Evolutionary conservation across 1,140 invertebrate genomes (phyloP).

Genomic region (Phthorimaea operculella): DNA sequence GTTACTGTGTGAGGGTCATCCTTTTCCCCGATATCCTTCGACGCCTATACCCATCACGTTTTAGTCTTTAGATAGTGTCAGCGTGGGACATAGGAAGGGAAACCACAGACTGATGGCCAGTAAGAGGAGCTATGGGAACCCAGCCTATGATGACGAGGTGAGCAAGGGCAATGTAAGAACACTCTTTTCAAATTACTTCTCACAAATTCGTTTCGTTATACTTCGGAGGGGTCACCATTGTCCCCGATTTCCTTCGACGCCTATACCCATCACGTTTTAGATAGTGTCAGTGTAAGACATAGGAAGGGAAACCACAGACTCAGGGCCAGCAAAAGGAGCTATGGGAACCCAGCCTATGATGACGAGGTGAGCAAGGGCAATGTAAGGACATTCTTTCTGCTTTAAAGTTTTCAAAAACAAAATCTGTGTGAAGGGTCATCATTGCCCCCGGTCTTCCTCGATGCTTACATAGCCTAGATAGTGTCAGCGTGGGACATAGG

Average conservation of each 20-base stretch:
- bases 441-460: constrained; percentile 86
- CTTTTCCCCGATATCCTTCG: constrained; percentile 86
- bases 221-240: no score
- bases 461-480: constrained; percentile 91
- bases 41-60: constrained; percentile 89
- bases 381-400: no score
- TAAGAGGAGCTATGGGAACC: constrained; percentile 91
- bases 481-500: constrained; percentile 83
- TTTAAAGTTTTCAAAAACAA: no score
- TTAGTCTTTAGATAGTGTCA: constrained; percentile 92
- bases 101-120: constrained; percentile 74
- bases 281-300: constrained; percentile 86
- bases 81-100: constrained; percentile 80
- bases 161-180: constrained; percentile 59
- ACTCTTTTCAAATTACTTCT: no score
- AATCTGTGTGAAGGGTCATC: no score
- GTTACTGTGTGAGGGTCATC: no score
- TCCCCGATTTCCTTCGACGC: constrained; percentile 87
- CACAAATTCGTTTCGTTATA: no score
- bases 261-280: constrained; percentile 88
- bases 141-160: constrained; percentile 91
- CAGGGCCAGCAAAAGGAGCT: constrained; percentile 87
- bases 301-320: constrained; percentile 72
- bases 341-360: constrained; percentile 92
- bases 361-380: constrained; percentile 74